Percentiles rank a stretch among this genome's conserved stretches.
These are phyloP conservation scores for Tridacna crocea DNA, from an alignment of 2,888 invertebrate genomes.

Conservation along the genomic window DNA sequence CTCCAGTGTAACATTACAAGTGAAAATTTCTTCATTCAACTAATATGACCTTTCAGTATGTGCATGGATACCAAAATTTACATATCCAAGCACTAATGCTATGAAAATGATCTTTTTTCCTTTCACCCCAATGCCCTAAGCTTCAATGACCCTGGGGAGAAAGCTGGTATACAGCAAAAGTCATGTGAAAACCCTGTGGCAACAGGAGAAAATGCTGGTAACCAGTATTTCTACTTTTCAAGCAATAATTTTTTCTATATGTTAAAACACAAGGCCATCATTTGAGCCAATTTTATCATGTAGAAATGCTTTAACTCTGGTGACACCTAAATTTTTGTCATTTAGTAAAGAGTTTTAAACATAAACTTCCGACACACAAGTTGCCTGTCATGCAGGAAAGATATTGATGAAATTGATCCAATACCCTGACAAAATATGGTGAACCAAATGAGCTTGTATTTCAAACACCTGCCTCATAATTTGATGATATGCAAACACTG, in stretches of 20 bases:
- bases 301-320: too few relatives aligned
- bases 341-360: background rate
- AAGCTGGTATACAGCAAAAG: too few relatives aligned
- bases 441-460: background rate
- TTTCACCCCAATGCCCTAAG: too few relatives aligned
- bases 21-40: background rate
- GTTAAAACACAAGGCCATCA: too few relatives aligned
- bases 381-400: background rate
- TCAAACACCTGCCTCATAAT: constrained; percentile 4
- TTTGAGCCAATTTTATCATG: too few relatives aligned
- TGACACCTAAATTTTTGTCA: too few relatives aligned
- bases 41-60: background rate
- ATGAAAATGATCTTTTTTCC: background rate
- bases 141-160: too few relatives aligned
- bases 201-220: too few relatives aligned
- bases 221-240: too few relatives aligned
- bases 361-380: background rate
- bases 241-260: too few relatives aligned
- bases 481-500: background rate
- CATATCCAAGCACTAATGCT: constrained; percentile 5
- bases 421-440: background rate
- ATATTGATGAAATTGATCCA: background rate
- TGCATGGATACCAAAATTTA: constrained; percentile 9
- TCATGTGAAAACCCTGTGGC: too few relatives aligned
- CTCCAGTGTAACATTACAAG: background rate